phyloP scores from a whole-genome alignment of 2,797 vertebrate species.

The Muscicapa striata region DNA sequence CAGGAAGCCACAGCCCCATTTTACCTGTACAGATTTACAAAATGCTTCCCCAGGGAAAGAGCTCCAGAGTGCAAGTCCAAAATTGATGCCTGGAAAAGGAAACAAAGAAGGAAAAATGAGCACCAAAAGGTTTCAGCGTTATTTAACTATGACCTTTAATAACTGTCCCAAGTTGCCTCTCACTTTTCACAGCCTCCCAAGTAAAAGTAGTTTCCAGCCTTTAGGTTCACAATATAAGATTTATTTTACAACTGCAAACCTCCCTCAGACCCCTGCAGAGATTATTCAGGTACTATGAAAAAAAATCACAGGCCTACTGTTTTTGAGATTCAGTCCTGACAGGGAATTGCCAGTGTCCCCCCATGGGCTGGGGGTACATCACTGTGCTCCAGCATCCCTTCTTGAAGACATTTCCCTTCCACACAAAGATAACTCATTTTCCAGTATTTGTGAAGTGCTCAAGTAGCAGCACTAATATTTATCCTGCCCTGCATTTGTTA shows the following conservation, averaged over 20 bases:
- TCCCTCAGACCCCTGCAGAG: background rate
- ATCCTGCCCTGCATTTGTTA: constrained; percentile 27
- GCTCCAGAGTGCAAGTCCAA: constrained; percentile 95
- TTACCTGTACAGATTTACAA: constrained; percentile 97
- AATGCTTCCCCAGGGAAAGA: constrained; percentile 92
- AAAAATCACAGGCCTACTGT: background rate
- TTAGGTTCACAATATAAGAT: background rate
- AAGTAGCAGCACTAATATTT: constrained; percentile 41
- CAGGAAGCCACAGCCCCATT: background rate
- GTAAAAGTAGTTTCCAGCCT: background rate
- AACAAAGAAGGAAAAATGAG: background rate
- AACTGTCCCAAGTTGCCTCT: background rate
- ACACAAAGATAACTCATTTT: background rate
- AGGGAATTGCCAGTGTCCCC: background rate
- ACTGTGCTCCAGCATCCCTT: background rate
- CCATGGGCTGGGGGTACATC: background rate
- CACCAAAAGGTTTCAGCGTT: background rate
- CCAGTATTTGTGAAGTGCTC: constrained; percentile 1
- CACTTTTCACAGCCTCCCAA: background rate
- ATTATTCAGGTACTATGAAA: background rate
- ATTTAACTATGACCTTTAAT: background rate
- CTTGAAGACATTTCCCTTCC: background rate
- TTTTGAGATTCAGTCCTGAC: background rate
- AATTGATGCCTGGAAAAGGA: constrained; percentile 87
- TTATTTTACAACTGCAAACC: background rate